Base-by-base conservation (phyloP, 1,140 invertebrate species). In the Hycleus cichorii region DNA sequence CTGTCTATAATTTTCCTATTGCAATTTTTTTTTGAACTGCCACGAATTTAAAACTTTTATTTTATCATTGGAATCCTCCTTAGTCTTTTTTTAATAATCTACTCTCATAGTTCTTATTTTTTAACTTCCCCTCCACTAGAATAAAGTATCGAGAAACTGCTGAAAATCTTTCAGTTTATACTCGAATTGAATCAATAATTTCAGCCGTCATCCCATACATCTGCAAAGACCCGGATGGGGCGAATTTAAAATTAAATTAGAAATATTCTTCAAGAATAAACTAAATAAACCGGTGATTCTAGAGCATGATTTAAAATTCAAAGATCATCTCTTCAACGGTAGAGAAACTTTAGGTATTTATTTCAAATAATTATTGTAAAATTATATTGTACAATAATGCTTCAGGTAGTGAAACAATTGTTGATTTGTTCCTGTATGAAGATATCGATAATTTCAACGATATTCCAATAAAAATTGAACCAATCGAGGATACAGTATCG, bases 141-240 rank as follows among this genome's bases (percentile, higher is more conserved):
- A 18, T 18, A 18, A 18, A 18, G 18, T 18, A 18, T 18, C 0
- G 2, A 18, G 18, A 18, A 18, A 18, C 18, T 18, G 18, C 18
- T 18, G 18, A 18, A 18, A 18, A 18, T 18, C 18, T 18, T 18
- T 18, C 18, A 42, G 2, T 42, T 42, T 42, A 7, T 42, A 3
- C 10, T 42, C 9, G 3, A 18, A 42, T 40, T 42, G 5, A 43
- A 8, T 38, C 18, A 18, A 18, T 25, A 9, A 46, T 64, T 65
- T 58, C 69, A 88, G 86, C 47, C 75, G 81, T 39, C 79, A 86
- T 0, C 92, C 92, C 6, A 95, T 91, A 79, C 87, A 93, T 70
- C 70, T 95, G 45, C 84, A 85, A 0, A 79, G 90, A 45, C 78
- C 89, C 48, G 92, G 92, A 12, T 95, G 92, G 92, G 92, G 92